phyloP scores from a whole-genome alignment of 2,797 vertebrate genomes.

The Bradypus variegatus region DNA sequence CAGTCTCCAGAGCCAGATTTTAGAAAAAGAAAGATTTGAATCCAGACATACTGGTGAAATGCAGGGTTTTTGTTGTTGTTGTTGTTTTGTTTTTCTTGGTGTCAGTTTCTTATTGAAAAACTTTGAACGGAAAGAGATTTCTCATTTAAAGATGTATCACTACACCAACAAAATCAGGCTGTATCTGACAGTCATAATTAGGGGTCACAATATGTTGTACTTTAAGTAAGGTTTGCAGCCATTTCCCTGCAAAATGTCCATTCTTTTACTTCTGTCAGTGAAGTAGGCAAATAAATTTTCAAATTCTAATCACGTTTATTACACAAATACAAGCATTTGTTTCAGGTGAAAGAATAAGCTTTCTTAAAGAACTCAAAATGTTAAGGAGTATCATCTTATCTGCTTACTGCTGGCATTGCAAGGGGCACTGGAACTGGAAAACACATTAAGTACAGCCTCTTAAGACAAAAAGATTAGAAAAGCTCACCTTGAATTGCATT shows the following conservation, averaged over 20 bases:
- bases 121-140: neutral
- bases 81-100: neutral
- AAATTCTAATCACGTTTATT: neutral
- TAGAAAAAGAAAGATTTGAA: neutral
- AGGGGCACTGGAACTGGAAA: neutral
- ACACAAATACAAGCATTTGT: neutral
- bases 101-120: neutral
- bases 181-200: neutral
- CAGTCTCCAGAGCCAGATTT: neutral
- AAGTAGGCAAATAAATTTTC: neutral
- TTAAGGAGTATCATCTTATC: neutral
- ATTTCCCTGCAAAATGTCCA: neutral
- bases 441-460: neutral
- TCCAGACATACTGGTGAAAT: neutral
- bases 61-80: neutral
- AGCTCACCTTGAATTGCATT: conserved; percentile 47
- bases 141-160: neutral
- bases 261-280: conserved; percentile 21
- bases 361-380: conserved; percentile 24
- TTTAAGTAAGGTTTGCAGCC: neutral
- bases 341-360: conserved; percentile 20
- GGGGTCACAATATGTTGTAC: neutral
- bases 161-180: neutral
- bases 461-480: conserved; percentile 43
- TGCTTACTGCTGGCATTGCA: neutral